Evolutionary conservation across 2,797 vertebrate genomes (phyloP).

Genomic region (Neoniphon sammara): DNA sequence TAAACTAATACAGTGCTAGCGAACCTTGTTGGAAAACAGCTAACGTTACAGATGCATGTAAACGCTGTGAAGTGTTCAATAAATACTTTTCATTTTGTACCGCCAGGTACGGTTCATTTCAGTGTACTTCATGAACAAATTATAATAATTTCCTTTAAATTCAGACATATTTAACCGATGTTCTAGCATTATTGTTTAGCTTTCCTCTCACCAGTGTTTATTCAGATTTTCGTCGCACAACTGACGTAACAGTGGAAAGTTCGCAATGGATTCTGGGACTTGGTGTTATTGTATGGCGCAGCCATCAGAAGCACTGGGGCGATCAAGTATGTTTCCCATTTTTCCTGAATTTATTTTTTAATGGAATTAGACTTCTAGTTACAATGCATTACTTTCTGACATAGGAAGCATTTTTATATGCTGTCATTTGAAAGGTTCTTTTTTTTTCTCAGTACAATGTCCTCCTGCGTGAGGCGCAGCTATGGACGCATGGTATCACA

Average conservation of each 20-base stretch:
- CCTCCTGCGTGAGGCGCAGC: slow-evolving; percentile 7
- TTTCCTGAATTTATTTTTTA: background rate
- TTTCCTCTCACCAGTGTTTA: slow-evolving; percentile 59
- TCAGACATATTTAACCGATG: background rate
- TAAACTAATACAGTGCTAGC: slow-evolving; percentile 19
- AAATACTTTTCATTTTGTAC: background rate
- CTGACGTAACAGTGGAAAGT: slow-evolving; percentile 19
- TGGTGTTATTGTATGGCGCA: background rate
- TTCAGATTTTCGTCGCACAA: slow-evolving; percentile 62
- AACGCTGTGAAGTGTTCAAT: no score
- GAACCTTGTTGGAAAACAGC: slow-evolving; percentile 7
- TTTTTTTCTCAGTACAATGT: no score
- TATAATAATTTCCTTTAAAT: background rate
- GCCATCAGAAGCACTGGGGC: background rate
- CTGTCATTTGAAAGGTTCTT: background rate
- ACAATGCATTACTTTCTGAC: background rate
- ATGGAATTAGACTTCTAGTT: fast-evolving
- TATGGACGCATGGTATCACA: background rate
- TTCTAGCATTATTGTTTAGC: background rate
- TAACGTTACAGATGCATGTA: background rate
- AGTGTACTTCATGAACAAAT: fast-evolving
- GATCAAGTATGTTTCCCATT: background rate
- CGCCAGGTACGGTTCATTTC: background rate
- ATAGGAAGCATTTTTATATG: background rate
- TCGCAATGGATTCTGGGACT: slow-evolving; percentile 60